These are phyloP conservation scores for Chaenocephalus aceratus DNA, from an alignment of 2,113 vertebrate species.

Conservation along the genomic window DNA sequence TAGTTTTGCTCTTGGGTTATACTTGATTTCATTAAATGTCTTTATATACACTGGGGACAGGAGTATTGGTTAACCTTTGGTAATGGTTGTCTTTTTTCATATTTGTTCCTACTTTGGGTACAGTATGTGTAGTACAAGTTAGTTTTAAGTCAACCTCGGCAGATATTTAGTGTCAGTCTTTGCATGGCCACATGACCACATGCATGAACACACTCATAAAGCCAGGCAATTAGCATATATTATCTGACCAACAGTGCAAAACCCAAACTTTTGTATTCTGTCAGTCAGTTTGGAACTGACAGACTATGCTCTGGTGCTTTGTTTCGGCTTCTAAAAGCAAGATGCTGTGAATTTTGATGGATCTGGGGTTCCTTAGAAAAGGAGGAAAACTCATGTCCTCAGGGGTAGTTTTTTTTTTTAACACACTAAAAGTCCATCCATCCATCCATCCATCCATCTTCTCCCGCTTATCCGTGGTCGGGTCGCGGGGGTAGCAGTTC, in stretches of 20 bases:
- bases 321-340: constrained; percentile 10
- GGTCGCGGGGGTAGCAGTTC: too few relatives aligned
- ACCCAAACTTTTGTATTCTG: constrained; percentile 16
- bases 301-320: constrained; percentile 3
- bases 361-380: constrained; percentile 40
- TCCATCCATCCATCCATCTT: too few relatives aligned
- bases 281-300: background rate
- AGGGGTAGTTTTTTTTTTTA: constrained; percentile 37
- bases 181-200: background rate
- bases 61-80: background rate
- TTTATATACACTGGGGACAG: background rate
- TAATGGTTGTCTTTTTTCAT: background rate
- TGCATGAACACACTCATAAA: background rate
- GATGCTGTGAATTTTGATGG: constrained; percentile 33
- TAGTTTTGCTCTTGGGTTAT: background rate
- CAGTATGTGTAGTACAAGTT: background rate
- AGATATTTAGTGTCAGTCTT: background rate
- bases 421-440: constrained; percentile 16
- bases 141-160: background rate
- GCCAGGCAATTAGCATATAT: constrained; percentile 1
- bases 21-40: background rate
- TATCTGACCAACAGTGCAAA: background rate
- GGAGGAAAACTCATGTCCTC: constrained; percentile 33
- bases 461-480: too few relatives aligned
- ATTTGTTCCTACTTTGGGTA: background rate